phyloP scores from a whole-genome alignment of 2,113 vertebrate species.

The Gallinago paraguaiae region DNA sequence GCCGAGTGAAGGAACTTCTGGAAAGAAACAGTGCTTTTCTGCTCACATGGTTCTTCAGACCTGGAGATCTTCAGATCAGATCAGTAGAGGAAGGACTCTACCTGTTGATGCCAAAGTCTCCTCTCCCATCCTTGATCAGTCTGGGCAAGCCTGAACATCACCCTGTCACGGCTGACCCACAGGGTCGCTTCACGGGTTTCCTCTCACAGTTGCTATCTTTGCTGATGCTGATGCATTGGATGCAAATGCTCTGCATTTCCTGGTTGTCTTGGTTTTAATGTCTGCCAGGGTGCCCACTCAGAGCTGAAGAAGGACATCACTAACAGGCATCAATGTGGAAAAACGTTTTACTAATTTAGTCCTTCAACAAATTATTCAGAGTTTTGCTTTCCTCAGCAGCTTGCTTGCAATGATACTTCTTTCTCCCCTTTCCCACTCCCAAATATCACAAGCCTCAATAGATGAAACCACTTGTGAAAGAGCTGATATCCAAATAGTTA shows the following conservation, averaged over 20 bases:
- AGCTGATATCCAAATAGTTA: not conserved
- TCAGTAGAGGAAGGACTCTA: not conserved
- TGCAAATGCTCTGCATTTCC: not conserved
- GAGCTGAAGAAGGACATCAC: not conserved
- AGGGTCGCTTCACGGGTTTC: fast-evolving
- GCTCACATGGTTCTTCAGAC: not conserved
- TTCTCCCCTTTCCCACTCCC: not conserved
- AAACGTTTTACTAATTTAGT: not conserved
- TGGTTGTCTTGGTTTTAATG: not conserved
- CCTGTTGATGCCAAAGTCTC: not conserved
- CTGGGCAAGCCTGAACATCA: not conserved
- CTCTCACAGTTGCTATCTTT: not conserved
- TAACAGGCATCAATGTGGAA: not conserved
- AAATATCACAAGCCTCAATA: not conserved
- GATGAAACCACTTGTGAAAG: not conserved
- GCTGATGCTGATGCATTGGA: not conserved
- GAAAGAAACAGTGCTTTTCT: not conserved
- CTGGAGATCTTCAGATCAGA: not conserved
- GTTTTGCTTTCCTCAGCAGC: not conserved
- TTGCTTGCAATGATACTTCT: not conserved
- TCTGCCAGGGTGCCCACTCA: not conserved
- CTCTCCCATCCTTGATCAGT: not conserved
- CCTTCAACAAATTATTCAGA: not conserved
- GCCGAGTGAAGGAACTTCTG: not conserved
- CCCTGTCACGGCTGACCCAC: not conserved